phyloP scores from a whole-genome alignment of 2,888 invertebrate species.

The Ctenicera cuprea region DNA sequence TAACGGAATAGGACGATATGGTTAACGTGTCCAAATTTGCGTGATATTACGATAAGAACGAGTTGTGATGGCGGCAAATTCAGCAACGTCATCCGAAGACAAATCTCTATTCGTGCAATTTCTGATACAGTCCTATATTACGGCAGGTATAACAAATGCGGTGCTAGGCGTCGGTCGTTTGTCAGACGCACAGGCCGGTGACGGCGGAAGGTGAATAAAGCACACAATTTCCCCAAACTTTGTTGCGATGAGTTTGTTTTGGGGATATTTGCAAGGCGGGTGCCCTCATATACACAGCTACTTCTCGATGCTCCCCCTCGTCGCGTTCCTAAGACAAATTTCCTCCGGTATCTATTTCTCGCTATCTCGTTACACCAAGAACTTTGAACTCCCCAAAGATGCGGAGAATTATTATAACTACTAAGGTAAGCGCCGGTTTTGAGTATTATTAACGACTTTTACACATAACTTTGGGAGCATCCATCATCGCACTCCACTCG shows the following conservation, averaged over 20 bases:
- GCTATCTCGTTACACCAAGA: constrained; percentile 69
- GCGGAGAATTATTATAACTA: constrained; percentile 70
- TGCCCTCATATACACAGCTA: constrained; percentile 57
- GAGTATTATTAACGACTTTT: constrained; percentile 73
- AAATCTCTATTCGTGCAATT: constrained; percentile 67
- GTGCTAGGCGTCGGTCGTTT: constrained; percentile 64
- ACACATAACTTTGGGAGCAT: constrained; percentile 71
- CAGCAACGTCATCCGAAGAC: constrained; percentile 64
- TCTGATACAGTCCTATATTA: constrained; percentile 68
- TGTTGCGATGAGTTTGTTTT: constrained; percentile 62
- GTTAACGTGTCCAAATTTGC: constrained; percentile 30
- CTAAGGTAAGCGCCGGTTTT: constrained; percentile 70
- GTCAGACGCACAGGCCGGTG: constrained; percentile 61
- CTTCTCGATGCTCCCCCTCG: constrained; percentile 50
- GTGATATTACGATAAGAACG: constrained; percentile 46
- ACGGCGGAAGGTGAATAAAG: constrained; percentile 60
- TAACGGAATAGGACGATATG: constrained; percentile 3
- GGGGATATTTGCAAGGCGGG: constrained; percentile 61
- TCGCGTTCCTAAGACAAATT: constrained; percentile 67
- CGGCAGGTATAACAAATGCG: constrained; percentile 67
- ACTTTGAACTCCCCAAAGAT: constrained; percentile 71
- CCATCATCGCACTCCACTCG: constrained; percentile 66
- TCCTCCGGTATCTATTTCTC: constrained; percentile 69
- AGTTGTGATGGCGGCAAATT: constrained; percentile 59
- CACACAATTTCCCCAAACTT: constrained; percentile 60